These are phyloP conservation scores for Stegana nigrithorax DNA, from an alignment of 2,888 invertebrate genomes.

Conservation along the genomic window DNA sequence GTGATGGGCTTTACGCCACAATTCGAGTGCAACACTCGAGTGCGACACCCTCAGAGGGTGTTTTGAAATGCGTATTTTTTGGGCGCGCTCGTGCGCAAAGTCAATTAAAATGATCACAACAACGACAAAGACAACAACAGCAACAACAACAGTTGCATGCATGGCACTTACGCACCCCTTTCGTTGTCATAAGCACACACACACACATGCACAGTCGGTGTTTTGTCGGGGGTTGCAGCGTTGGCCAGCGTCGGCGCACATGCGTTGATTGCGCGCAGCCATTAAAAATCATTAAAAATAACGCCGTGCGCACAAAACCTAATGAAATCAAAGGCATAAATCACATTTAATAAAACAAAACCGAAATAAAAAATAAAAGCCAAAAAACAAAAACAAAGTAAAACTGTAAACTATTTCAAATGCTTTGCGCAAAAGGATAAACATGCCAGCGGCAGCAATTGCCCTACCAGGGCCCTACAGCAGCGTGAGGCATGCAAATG, in stretches of 20 bases:
- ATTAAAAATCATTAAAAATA: conserved; percentile 53
- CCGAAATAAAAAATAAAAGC: background rate
- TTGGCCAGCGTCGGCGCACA: background rate
- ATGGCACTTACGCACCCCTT: too few species aligned
- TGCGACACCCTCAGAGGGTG: too few species aligned
- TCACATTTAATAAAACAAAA: conserved; percentile 33
- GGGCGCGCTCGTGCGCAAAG: conserved; percentile 58
- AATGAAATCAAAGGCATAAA: conserved; percentile 41
- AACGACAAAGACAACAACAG: conserved; percentile 22
- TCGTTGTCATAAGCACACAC: conserved; percentile 3
- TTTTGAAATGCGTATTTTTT: too few species aligned
- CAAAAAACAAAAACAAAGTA: conserved; percentile 14
- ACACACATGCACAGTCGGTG: background rate
- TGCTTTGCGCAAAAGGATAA: too few species aligned
- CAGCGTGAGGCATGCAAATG: conserved; percentile 15
- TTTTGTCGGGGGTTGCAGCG: background rate
- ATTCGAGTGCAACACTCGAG: conserved; percentile 14
- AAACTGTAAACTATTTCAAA: too few species aligned
- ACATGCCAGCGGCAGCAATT: conserved; percentile 15
- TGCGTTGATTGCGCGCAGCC: conserved; percentile 55
- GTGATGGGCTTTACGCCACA: background rate
- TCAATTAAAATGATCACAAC: conserved; percentile 60
- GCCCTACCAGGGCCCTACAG: background rate
- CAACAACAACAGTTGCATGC: too few species aligned
- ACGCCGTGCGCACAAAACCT: conserved; percentile 39